Evolutionary conservation across 2,797 vertebrate genomes (phyloP), one percentile per base, ranked within the genome.

Genomic region (Gadopsis marmoratus): DNA sequence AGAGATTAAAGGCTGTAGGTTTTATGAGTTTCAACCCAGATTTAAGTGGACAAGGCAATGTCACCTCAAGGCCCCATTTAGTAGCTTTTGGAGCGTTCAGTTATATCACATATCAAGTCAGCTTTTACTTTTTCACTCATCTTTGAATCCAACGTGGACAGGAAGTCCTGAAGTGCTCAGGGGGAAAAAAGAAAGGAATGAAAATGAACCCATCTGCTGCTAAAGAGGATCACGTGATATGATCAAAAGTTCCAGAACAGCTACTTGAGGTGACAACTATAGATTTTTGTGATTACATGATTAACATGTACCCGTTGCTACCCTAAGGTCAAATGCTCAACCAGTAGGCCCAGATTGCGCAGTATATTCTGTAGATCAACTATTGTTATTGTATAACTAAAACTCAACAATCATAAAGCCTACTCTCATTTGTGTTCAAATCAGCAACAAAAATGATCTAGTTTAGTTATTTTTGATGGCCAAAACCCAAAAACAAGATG

Each of bases 171-270:
- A 2, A 39, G 11, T 39, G 66, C 4, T 55, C 31, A 41, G 19
- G 6, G 33, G 33, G 33, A 1, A 8, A 2, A 0, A 1, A 26
- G 1, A 8, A 2, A 0, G 0, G 21, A 43, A 6, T 12, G 0
- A 16, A 54, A 76, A 35, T n/a, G 0, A 53, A 33, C 33, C 13
- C 2, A 53, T 64, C 14, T 51, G 6, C 23, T 66, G 3, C 16
- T 50, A 33, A 82, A 37, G 33, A 70, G 53, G 50, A 55, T 41
- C 55, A 43, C 43, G 26, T 23, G 2, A 56, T 56, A 35, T 56
- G 39, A 47, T 61, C 7, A 6, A 19, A 68, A 7, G 17, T n/a
- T 68, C n/a, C n/a, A 26, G 35, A 21, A 21, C 6, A 64, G 8
- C 14, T 39, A 26, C 14, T 29, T 43, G 35, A 43, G 9, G 11